A percentile compares a stretch with the other conserved stretches of the same genome.
Evolutionary conservation across 64 coral and sea anemone genomes (phyloP).

Genomic region (Acropora tenuis): DNA sequence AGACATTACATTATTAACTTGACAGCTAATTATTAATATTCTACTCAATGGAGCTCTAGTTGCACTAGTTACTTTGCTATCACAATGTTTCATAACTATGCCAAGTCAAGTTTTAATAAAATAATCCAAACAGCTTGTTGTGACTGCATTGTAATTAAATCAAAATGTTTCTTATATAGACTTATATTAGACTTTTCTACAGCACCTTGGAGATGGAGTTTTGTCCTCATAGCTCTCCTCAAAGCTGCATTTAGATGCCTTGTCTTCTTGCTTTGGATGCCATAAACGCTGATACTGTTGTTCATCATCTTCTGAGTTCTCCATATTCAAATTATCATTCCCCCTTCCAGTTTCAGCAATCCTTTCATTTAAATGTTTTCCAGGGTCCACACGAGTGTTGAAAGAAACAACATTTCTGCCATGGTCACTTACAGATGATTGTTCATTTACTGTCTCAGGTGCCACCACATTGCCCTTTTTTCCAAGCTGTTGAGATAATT

Average conservation of each 20-base stretch:
- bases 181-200: neutral
- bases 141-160: neutral
- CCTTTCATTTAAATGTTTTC: neutral
- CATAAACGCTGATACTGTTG: conserved; percentile 9
- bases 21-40: no score
- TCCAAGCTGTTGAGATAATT: neutral
- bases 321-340: neutral
- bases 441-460: neutral
- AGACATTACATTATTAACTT: no score
- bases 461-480: neutral
- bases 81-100: no score
- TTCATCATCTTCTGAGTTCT: neutral
- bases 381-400: neutral
- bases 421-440: neutral
- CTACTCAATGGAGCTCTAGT: no score
- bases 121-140: no score
- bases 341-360: neutral
- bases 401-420: neutral
- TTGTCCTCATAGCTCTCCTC: neutral
- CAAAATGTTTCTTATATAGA: neutral
- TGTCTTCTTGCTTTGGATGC: neutral
- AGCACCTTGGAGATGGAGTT: neutral
- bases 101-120: no score
- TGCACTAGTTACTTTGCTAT: no score
- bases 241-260: neutral